phyloP scores from a whole-genome alignment of 1,140 invertebrate genomes.

The Drosophila takahashii region DNA sequence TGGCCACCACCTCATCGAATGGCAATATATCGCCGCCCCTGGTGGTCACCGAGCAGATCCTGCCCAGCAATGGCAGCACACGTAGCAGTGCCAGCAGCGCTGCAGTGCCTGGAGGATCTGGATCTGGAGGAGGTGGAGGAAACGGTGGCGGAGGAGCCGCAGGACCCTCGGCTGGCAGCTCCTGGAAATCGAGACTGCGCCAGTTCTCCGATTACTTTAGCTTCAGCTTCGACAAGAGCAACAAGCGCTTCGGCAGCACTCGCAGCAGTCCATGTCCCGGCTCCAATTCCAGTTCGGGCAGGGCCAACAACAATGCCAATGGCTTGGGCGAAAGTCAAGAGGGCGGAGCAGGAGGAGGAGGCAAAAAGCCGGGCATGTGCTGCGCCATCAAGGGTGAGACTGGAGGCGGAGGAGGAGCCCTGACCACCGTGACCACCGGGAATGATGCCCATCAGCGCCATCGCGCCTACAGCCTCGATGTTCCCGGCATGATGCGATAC shows the following conservation, averaged over 20 bases:
- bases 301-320: conserved; percentile 72
- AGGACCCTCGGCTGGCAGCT: conserved; percentile 32
- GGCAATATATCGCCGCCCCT: conserved; percentile 62
- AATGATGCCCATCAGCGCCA: conserved; percentile 51
- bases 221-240: conserved; percentile 81
- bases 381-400: conserved; percentile 60
- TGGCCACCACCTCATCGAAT: conserved; percentile 52
- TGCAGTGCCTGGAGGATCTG: neutral
- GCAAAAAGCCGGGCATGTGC: conserved; percentile 35
- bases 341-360: conserved; percentile 1
- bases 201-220: conserved; percentile 83
- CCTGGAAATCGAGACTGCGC: conserved; percentile 76
- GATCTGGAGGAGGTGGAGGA: conserved; percentile 7
- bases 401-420: conserved; percentile 4
- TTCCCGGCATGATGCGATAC: conserved; percentile 63
- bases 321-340: conserved; percentile 14
- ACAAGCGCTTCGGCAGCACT: conserved; percentile 81
- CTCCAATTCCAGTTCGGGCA: conserved; percentile 4
- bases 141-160: conserved; percentile 13
- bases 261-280: conserved; percentile 68
- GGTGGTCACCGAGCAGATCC: conserved; percentile 29
- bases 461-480: conserved; percentile 82
- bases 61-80: conserved; percentile 62
- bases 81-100: conserved; percentile 36
- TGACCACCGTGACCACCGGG: neutral